phyloP scores from a whole-genome alignment of 2,797 vertebrate species.

The Masticophis lateralis region DNA sequence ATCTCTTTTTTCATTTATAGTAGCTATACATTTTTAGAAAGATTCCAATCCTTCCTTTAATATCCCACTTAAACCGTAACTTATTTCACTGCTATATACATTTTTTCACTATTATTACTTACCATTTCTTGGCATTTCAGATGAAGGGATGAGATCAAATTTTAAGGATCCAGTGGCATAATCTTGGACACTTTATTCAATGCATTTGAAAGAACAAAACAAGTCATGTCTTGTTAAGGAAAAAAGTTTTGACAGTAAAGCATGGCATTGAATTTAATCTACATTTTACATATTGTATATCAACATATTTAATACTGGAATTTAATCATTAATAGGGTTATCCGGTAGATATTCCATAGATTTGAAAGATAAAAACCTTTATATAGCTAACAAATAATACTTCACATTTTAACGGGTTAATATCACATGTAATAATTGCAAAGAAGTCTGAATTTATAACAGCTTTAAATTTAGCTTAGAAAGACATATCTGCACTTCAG shows the following conservation, averaged over 20 bases:
- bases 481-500: neutral
- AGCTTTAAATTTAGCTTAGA: neutral
- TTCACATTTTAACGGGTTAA: neutral
- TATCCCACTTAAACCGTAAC: neutral
- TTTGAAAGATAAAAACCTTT: neutral
- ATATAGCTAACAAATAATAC: neutral
- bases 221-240: neutral
- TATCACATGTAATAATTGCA: neutral
- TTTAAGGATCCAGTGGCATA: constrained; percentile 45
- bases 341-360: neutral
- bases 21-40: neutral
- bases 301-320: neutral
- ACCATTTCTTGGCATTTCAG: constrained; percentile 15
- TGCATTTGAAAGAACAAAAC: constrained; percentile 37
- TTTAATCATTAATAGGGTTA: neutral
- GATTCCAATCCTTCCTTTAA: neutral
- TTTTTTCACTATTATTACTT: constrained; percentile 18
- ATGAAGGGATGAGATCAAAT: neutral
- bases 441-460: neutral
- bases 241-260: neutral
- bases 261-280: neutral
- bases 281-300: neutral
- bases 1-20: neutral
- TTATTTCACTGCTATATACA: neutral
- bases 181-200: constrained; percentile 52